These are phyloP conservation scores for Rhagoletis zephyria DNA, from an alignment of 1,140 invertebrate species.

Conservation along the genomic window DNA sequence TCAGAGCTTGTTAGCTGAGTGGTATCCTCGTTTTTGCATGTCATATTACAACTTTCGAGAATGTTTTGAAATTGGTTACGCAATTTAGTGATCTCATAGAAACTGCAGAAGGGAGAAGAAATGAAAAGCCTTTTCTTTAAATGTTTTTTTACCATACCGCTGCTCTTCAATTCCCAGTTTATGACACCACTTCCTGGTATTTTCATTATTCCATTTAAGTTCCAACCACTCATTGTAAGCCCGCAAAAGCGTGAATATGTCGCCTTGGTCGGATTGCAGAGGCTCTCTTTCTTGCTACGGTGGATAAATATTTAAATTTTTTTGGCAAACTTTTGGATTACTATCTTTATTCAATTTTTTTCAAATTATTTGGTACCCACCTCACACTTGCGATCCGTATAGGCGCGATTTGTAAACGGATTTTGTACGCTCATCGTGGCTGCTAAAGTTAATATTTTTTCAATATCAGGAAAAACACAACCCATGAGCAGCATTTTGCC, in stretches of 20 bases:
- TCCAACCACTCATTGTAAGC: constrained; percentile 92
- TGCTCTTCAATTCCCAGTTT: constrained; percentile 94
- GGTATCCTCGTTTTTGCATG: constrained; percentile 73
- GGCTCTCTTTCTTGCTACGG: constrained; percentile 59
- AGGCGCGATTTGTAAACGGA: constrained; percentile 92
- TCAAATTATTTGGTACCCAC: constrained; percentile 70
- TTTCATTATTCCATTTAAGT: constrained; percentile 77
- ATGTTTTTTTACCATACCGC: constrained; percentile 71
- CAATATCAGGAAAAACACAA: constrained; percentile 90
- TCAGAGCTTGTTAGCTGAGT: constrained; percentile 82
- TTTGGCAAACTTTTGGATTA: too few relatives aligned
- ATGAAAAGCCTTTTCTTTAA: not conserved
- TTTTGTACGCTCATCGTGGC: constrained; percentile 94
- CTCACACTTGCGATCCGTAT: constrained; percentile 87
- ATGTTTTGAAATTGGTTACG: constrained; percentile 90
- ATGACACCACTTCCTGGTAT: constrained; percentile 86
- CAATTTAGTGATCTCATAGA: constrained; percentile 96
- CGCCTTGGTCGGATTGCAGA: constrained; percentile 81
- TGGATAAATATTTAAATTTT: not conserved
- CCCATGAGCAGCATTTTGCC: constrained; percentile 97
- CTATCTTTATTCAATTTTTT: not conserved
- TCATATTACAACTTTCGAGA: constrained; percentile 83
- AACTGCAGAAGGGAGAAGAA: constrained; percentile 66
- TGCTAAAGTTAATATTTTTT: constrained; percentile 92
- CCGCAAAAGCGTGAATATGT: constrained; percentile 93